Base-by-base conservation (phyloP, 2,113 vertebrate genomes). In the Sinocyclocheilus rhinocerous region DNA sequence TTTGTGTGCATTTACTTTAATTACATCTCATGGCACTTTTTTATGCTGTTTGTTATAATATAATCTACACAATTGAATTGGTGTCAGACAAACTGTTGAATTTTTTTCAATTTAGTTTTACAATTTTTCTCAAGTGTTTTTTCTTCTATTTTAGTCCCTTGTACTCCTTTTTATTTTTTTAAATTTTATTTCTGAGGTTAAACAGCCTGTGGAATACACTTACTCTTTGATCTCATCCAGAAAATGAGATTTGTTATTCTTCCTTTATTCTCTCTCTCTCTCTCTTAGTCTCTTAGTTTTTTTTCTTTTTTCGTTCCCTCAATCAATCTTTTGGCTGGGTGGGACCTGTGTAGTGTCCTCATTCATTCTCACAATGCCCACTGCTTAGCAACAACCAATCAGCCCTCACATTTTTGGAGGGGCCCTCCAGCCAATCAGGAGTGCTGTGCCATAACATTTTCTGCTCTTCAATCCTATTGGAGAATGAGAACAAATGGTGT, bases 321-420 rank as follows among this genome's bases (percentile, higher is more conserved):
- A 78, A 72, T 89, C 85, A 82, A 39, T 48, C 42, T 67, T 77
- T 59, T 72, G 79, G 65, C 29, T 83, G 75, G 84, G 83, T 13
- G 87, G 86, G 87, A 84, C 83, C 80, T 45, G 29, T 26, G 22
- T 77, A 65, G 83, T 73, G 72, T 90, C 73, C 83, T 65, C 87
- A 86, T 90, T 85, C 89, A 86, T 85, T 81, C 78, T 84, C 85
- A 82, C 86, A 83, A 84, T 81, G 81, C 83, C 81, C 85, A 89
- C 89, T 89, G 79, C 90, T 91, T 89, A 88, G 90, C 90, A 90
- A 90, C 90, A 90, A 88, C 88, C 87, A 90, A 90, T 90, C 90
- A 89, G 88, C 81, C 87, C 76, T 84, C 86, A 89, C 87, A 84
- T 90, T 89, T 90, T 90, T 90, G 87, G 90, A 87, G 80, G 78